Base-by-base conservation (phyloP, 2,113 vertebrate species). In the Martes martes region DNA sequence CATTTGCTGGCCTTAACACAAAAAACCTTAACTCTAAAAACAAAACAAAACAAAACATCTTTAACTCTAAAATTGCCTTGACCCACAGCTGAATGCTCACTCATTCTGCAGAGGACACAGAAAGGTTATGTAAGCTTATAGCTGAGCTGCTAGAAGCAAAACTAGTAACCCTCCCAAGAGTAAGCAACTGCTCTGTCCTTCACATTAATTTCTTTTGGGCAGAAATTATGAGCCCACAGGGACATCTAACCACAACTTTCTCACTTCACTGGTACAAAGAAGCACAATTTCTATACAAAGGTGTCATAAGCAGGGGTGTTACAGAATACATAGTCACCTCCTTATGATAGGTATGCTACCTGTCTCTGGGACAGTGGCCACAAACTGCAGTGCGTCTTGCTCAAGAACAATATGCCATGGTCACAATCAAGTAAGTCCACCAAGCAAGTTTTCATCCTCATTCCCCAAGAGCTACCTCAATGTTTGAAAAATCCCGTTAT, bases 51-150 rank as follows among this genome's bases (percentile, higher is more conserved):
- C 59, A 63, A 31, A 95, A 55, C 74, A 85, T 89, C 18, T 94
- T 82, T 83, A 65, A 36, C 47, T 89, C 84, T 82, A 61, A 83
- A 81, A 52, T 63, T 69, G 31, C 59, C 52, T 71, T 91, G 78
- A 63, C 55, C 47, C 88, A 78, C 21, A 91, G 55, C n/a, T 87
- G 47, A 83, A 80, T 23, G 26, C 45, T 80, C 88, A 11, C 16
- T 87, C 33, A 9, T 36, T 92, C 76, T 95, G 45, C 74, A 93
- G 57, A 96, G 95, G 89, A 81, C 89, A 55, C 31, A 26, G 92
- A 81, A 97, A 97, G 36, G 79, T 96, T 84, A 88, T 76, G 61
- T 69, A 92, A 45, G 18, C 81, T 95, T 80, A 84, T 57, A 91
- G 69, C 89, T 88, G 85, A 95, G 89, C 55, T 67, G 33, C 76